Base-by-base conservation (phyloP, 2,888 invertebrate genomes). In the Trachelus tabidus region DNA sequence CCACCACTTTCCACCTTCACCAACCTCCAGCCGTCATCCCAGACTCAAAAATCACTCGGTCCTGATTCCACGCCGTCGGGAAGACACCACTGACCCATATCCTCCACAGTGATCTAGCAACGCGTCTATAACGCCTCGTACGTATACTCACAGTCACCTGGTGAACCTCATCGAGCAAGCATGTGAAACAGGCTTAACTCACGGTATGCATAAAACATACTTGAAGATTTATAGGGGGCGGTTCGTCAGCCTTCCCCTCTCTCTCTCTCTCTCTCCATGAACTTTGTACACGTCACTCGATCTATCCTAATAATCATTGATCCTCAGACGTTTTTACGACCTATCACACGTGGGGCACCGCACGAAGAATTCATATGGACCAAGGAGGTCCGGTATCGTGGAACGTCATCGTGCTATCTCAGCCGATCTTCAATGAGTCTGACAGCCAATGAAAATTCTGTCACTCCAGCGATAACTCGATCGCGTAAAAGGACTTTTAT, bases 71-170 rank as follows among this genome's bases (percentile, higher is more conserved):
- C 71, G 23, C 71, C 33, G 75, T 78, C 78, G 68, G 76, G 75
- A 75, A 78, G 23, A 56, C 23, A 56, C 56, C 76, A 78, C 75
- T 78, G 73, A 78, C 78, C 78, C 76, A 78, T 78, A 78, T 78
- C 78, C 56, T 23, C 4, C 56, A 23, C 56, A 1, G 23, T 56
- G 56, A 56, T 56, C 56, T 2, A 56, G 56, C 56, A 2, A 23
- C 6, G 23, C 56, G 2, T 23, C 56, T 9, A 23, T 9, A 23
- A 23, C 23, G 56, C 68, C 73, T 75, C 75, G 31, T 15, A 68
- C 75, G 75, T 68, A 71, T 56, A 74, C 56, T 37, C n/a, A 71
- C 77, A 56, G 33, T 31, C 71, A 31, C 33, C 56, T 4, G 12
- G 33, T 31, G 71, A 31, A 23, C 71, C 71, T 31, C 71, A 30